Base-by-base conservation (phyloP, 2,888 invertebrate genomes). In the Spodoptera exigua region DNA sequence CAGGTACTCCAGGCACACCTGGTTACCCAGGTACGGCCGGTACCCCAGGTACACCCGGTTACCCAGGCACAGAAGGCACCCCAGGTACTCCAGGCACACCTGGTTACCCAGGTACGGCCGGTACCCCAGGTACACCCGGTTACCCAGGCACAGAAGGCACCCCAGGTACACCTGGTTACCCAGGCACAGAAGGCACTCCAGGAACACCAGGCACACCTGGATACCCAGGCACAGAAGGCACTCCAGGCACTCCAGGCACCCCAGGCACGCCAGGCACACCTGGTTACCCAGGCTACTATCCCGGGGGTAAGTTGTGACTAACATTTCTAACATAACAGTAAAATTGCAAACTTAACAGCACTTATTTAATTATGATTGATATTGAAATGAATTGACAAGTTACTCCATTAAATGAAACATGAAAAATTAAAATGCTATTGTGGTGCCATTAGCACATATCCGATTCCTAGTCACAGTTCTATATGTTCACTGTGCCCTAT, bases 231-330 rank as follows among this genome's bases (percentile, higher is more conserved):
- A 69, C 46, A 16, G 74, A 79, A 12, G 76, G 81, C 4, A 47
- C 51, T 3, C 61, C 77, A n/a, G 80, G 79, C 11, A 86, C 47
- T 92, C 95, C 79, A 35, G 89, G 89, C n/a, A 55, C 66, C 7
- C 49, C 80, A n/a, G 80, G 78, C 12, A 54, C 53, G 51, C 13
- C 95, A 32, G 89, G 88, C 11, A 39, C 51, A 11, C 36, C 80
- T 17, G 79, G 75, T 9, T 36, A 39, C 5, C 67, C 62, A 3
- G 79, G 55, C 34, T 95, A 63, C 37, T 62, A 71, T 45, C 78
- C 70, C n/a, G 70, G 58, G 51, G 79, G 89, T 36, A 68, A 68
- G 65, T 16, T 17, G 57, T 70, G 52, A 70, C 65, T 53, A 70
- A 65, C 39, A 9, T 37, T 69, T 13, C 40, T 52, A 70, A 57